phyloP scores from a whole-genome alignment of 2,888 invertebrate genomes.

The Heteromyza rotundicornis region DNA sequence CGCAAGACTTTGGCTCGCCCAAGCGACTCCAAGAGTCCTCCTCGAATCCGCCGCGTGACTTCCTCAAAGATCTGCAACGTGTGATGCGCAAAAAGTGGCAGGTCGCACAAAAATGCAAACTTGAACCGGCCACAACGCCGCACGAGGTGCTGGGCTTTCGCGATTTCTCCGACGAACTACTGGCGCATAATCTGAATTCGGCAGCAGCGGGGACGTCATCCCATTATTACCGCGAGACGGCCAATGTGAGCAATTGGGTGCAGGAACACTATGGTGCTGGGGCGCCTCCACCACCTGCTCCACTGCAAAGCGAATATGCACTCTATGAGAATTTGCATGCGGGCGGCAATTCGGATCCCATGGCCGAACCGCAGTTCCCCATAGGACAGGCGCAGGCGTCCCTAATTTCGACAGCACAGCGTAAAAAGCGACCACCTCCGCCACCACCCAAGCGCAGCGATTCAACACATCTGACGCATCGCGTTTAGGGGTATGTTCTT shows the following conservation, averaged over 20 bases:
- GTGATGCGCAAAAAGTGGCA: slow-evolving; percentile 95
- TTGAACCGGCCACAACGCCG: slow-evolving; percentile 86
- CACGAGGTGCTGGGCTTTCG: slow-evolving; percentile 91
- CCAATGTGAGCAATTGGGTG: slow-evolving; percentile 89
- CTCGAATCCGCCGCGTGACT: slow-evolving; percentile 79
- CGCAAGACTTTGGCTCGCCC: slow-evolving; percentile 69
- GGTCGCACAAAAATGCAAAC: slow-evolving; percentile 89
- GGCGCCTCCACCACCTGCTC: slow-evolving; percentile 33
- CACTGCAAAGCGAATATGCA: slow-evolving; percentile 53
- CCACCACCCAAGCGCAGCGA: slow-evolving; percentile 90
- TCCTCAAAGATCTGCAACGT: slow-evolving; percentile 85
- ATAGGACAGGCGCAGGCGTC: slow-evolving; percentile 27
- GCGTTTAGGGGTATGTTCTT: slow-evolving; percentile 53
- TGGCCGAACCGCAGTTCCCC: slow-evolving; percentile 35
- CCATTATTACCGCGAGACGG: slow-evolving; percentile 64
- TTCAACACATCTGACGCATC: slow-evolving; percentile 77
- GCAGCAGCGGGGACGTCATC: slow-evolving; percentile 47
- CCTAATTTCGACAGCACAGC: slow-evolving; percentile 44
- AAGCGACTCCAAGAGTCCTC: slow-evolving; percentile 76
- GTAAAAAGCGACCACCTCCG: slow-evolving; percentile 81
- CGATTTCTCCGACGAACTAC: slow-evolving; percentile 71
- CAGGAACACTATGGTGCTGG: slow-evolving; percentile 80
- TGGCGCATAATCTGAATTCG: slow-evolving; percentile 55
- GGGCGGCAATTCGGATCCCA: slow-evolving; percentile 30
- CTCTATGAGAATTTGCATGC: slow-evolving; percentile 77